phyloP scores from a whole-genome alignment of 2,113 vertebrate genomes.

The Xiphias gladius region DNA sequence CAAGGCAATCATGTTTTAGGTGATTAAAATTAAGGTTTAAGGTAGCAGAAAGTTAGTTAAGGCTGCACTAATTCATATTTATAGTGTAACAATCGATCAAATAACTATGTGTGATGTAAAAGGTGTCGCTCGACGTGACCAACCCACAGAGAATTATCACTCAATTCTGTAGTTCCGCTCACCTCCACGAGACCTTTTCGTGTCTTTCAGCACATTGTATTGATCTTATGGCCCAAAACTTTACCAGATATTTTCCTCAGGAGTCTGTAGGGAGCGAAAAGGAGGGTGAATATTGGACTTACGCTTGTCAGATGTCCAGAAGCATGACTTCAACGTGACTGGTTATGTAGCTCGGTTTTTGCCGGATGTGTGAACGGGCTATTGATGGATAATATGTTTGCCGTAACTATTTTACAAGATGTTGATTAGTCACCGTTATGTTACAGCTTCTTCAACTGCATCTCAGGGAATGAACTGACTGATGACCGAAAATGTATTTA shows the following conservation, averaged over 20 bases:
- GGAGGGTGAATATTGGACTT: neutral
- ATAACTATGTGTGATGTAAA: neutral
- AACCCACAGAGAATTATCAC: neutral
- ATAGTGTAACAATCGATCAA: neutral
- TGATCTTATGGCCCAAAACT: neutral
- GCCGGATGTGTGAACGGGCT: neutral
- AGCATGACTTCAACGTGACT: neutral
- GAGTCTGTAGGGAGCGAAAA: neutral
- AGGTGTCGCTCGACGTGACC: neutral
- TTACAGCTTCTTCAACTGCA: neutral
- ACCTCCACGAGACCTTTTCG: neutral
- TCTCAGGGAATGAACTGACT: neutral
- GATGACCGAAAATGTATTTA: neutral
- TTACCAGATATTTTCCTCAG: neutral
- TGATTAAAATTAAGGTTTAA: neutral
- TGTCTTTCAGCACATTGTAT: neutral
- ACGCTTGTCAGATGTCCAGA: neutral
- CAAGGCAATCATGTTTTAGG: neutral
- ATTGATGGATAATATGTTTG: neutral
- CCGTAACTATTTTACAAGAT: neutral
- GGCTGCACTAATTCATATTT: neutral
- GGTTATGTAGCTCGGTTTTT: neutral
- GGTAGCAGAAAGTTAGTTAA: neutral
- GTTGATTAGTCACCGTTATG: neutral
- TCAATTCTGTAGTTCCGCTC: no score